phyloP scores from a whole-genome alignment of 2,113 vertebrate species.

The Todiramphus chloris region DNA sequence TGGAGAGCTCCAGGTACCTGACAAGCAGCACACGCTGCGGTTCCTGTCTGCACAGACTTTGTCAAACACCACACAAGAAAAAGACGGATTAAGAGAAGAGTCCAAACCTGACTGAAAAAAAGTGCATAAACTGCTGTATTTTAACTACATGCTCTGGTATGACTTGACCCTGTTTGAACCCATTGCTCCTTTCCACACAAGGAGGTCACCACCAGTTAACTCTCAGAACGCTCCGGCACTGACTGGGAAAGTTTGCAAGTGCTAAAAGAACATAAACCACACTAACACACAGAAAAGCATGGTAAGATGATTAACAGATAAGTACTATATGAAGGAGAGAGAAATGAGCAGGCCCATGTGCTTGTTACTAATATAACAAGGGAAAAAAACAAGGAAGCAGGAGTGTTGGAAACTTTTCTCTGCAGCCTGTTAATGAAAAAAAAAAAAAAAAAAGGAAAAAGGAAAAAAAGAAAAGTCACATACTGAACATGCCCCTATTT shows the following conservation, averaged over 20 bases:
- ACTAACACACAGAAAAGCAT: background rate
- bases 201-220: background rate
- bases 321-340: background rate
- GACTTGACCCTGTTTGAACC: background rate
- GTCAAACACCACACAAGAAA: background rate
- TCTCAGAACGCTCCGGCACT: background rate
- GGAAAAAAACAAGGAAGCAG: background rate
- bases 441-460: background rate
- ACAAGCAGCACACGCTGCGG: fast-evolving
- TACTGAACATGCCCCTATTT: background rate
- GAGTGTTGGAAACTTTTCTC: background rate
- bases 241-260: background rate
- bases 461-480: background rate
- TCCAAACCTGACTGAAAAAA: background rate
- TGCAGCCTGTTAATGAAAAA: background rate
- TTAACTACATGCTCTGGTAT: background rate
- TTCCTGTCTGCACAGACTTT: background rate
- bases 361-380: background rate
- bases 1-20: fast-evolving
- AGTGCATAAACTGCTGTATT: background rate
- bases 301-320: background rate
- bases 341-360: background rate
- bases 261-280: background rate
- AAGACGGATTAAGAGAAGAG: fast-evolving
- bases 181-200: fast-evolving